A percentile compares a stretch with the other conserved stretches of the same genome.
These are phyloP conservation scores for Pristionchus mayeri DNA, from an alignment of 2,888 invertebrate genomes.

Conservation along the genomic window DNA sequence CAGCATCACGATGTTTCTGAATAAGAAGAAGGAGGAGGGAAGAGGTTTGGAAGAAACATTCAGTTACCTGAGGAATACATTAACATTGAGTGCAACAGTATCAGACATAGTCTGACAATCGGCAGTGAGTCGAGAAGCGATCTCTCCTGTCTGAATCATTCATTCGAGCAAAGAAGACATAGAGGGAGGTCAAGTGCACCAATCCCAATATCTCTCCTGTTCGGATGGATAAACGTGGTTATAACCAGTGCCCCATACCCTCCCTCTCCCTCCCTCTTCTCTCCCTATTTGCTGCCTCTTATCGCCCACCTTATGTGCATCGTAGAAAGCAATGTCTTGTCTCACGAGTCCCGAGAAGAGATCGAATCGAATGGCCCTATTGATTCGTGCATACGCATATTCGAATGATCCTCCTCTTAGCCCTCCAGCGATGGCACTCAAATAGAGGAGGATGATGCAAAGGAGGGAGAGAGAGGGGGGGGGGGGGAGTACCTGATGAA, in stretches of 20 bases:
- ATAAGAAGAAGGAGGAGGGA: constrained; percentile 24
- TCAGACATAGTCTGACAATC: constrained; percentile 78
- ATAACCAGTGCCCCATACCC: too few relatives aligned
- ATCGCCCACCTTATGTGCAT: constrained; percentile 77
- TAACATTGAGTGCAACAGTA: constrained; percentile 77
- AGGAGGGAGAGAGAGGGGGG: too few relatives aligned
- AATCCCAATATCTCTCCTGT: too few relatives aligned
- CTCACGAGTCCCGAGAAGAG: constrained; percentile 76
- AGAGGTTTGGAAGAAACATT: background rate
- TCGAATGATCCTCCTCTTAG: constrained; percentile 77
- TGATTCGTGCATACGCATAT: constrained; percentile 76
- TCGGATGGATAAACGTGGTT: too few relatives aligned
- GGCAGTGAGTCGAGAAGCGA: constrained; percentile 78
- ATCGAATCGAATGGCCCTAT: constrained; percentile 75
- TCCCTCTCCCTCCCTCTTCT: too few relatives aligned
- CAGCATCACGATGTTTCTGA: constrained; percentile 76
- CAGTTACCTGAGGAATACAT: constrained; percentile 76
- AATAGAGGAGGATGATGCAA: too few relatives aligned
- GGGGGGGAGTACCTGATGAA: constrained; percentile 64
- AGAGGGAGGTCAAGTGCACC: too few relatives aligned
- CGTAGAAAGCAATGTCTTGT: constrained; percentile 78
- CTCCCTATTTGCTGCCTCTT: too few relatives aligned
- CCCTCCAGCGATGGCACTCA: constrained; percentile 76
- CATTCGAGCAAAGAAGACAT: too few relatives aligned
- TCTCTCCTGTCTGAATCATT: constrained; percentile 69